Conservation (phyloP, 37 sponge, comb jelly and placozoan genomes). For the Aplysina aerophoba region DNA sequence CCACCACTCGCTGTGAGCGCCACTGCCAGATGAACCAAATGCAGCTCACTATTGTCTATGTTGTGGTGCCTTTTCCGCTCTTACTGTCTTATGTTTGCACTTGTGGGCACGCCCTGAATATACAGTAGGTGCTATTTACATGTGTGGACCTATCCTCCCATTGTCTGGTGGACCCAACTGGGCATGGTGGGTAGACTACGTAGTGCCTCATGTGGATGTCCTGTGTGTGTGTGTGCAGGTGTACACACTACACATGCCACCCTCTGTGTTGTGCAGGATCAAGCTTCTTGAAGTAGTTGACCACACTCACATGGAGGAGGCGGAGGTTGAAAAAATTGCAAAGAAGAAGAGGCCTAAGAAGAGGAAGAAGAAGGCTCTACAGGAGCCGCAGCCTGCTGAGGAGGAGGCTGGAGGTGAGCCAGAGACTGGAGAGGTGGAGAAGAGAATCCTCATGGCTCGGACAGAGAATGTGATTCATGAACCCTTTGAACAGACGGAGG, state of each 20-base stretch:
- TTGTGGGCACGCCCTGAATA: no score
- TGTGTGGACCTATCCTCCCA: no score
- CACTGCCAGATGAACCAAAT: no score
- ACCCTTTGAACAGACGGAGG: constrained; percentile 73
- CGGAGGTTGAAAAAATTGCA: background rate
- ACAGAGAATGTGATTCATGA: constrained; percentile 80
- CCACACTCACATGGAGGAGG: background rate
- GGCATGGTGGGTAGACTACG: no score
- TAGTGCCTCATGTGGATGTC: no score
- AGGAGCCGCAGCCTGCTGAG: background rate
- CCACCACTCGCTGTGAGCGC: no score
- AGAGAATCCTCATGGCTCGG: constrained; percentile 68
- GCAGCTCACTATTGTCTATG: no score
- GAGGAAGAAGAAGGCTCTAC: constrained; percentile 9
- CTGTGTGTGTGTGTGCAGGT: background rate
- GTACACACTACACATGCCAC: constrained; percentile 26
- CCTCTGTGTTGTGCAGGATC: background rate
- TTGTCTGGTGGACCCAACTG: no score
- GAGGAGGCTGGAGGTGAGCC: constrained; percentile 8
- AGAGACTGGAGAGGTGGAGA: background rate
- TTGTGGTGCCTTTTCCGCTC: no score
- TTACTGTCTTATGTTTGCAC: no score
- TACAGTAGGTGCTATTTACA: no score
- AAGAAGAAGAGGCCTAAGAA: constrained; percentile 26
- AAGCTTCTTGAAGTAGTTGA: constrained; percentile 3